phyloP scores from a whole-genome alignment of 2,797 vertebrate species.

The Phalanger gymnotis region DNA sequence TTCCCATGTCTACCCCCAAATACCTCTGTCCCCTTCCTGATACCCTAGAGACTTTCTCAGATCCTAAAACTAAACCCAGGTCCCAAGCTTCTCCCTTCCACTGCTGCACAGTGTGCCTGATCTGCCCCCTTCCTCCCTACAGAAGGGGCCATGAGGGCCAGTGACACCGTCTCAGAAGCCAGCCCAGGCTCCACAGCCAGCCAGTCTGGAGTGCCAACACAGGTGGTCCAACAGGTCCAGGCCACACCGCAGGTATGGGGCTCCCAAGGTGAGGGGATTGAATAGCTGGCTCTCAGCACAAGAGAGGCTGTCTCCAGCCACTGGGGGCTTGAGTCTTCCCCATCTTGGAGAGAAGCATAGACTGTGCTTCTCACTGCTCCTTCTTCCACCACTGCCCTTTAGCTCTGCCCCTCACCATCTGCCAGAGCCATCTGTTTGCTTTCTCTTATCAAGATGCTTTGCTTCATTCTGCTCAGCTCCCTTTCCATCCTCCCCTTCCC shows the following conservation, averaged over 20 bases:
- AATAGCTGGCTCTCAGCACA: background rate
- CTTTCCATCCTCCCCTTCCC: background rate
- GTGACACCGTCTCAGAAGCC: slow-evolving; percentile 91
- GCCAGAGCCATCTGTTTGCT: slow-evolving; percentile 20
- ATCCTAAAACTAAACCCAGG: background rate
- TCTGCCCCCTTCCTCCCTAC: slow-evolving; percentile 57
- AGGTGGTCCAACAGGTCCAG: slow-evolving; percentile 92
- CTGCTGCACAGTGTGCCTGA: background rate
- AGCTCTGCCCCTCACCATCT: background rate
- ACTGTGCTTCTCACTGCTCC: background rate
- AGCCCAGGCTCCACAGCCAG: slow-evolving; percentile 89
- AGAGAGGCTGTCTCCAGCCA: background rate
- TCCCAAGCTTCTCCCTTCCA: background rate
- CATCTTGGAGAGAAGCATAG: background rate
- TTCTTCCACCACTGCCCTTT: too few relatives aligned
- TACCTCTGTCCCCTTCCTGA: background rate
- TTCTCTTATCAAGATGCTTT: slow-evolving; percentile 46
- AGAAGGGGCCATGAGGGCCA: slow-evolving; percentile 92
- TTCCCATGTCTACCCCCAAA: background rate
- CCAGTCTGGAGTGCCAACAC: slow-evolving; percentile 91
- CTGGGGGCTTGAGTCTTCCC: background rate
- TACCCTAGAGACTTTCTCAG: background rate
- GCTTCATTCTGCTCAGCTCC: background rate
- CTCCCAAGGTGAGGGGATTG: background rate
- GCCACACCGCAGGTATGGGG: slow-evolving; percentile 89